Evolutionary conservation across 2,888 invertebrate species (phyloP).

Genomic region (Drosophila hawaiiensis): DNA sequence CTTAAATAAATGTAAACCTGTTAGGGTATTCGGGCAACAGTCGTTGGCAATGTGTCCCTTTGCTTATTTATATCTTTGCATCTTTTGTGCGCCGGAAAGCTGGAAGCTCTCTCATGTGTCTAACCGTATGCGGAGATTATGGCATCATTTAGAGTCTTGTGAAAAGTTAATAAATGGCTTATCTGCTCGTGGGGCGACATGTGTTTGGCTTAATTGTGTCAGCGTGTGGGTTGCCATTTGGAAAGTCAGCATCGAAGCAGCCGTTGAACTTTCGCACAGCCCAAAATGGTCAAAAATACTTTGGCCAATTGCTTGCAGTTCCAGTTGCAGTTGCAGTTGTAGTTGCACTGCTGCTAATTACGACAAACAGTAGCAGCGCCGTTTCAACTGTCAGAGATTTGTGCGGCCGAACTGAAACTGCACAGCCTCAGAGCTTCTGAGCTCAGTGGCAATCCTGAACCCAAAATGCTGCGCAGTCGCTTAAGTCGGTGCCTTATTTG

Average conservation of each 20-base stretch:
- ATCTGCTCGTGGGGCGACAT: constrained; percentile 71
- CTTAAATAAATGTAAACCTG: neutral
- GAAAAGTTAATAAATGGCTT: constrained; percentile 83
- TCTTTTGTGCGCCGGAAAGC: constrained; percentile 33
- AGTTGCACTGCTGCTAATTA: constrained; percentile 68
- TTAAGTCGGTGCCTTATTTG: constrained; percentile 83
- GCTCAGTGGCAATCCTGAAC: constrained; percentile 2
- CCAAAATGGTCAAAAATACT: constrained; percentile 73
- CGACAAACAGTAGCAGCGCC: constrained; percentile 69
- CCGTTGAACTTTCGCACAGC: constrained; percentile 75
- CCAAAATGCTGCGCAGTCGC: constrained; percentile 54
- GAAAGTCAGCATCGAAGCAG: constrained; percentile 57
- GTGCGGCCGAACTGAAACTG: constrained; percentile 56
- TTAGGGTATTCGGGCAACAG: constrained; percentile 25
- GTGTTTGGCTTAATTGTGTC: constrained; percentile 83
- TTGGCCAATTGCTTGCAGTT: constrained; percentile 53
- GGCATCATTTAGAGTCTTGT: constrained; percentile 80
- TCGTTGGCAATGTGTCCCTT: constrained; percentile 53
- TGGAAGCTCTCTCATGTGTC: constrained; percentile 70
- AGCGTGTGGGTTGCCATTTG: constrained; percentile 76
- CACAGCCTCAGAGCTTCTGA: neutral
- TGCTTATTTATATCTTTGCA: constrained; percentile 60
- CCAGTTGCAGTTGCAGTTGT: constrained; percentile 10
- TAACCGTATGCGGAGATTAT: constrained; percentile 81
- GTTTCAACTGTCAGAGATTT: constrained; percentile 76